Evolutionary conservation across 2,113 vertebrate genomes (phyloP).

Genomic region (Okapia johnstoni): DNA sequence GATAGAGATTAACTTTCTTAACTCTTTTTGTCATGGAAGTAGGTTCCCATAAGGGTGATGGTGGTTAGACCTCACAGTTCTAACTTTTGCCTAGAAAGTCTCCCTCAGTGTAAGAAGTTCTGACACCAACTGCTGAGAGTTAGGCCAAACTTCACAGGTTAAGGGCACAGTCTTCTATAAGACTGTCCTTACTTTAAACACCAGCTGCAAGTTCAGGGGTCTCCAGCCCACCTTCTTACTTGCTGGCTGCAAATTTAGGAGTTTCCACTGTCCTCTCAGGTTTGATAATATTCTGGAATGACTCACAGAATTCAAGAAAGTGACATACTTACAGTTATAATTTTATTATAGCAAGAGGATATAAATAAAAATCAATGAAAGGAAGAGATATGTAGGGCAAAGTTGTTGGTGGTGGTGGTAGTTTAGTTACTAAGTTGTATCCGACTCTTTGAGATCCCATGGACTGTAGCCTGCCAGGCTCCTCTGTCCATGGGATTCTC

Average conservation of each 20-base stretch:
- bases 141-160: not conserved
- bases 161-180: not conserved
- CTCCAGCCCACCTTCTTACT: not conserved
- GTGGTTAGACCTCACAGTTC: not conserved
- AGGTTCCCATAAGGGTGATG: not conserved
- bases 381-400: not conserved
- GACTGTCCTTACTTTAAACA: not conserved
- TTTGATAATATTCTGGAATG: not conserved
- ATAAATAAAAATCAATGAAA: not conserved
- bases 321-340: not conserved
- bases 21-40: not conserved
- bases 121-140: not conserved
- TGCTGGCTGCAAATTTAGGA: not conserved
- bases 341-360: constrained; percentile 14
- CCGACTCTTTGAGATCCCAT: not conserved
- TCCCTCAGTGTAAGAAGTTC: not conserved
- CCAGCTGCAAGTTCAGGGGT: not conserved
- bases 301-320: not conserved
- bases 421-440: not conserved
- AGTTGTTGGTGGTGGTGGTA: not conserved
- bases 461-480: not conserved
- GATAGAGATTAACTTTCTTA: not conserved
- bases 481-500: not conserved
- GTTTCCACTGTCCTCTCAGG: not conserved
- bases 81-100: not conserved